These are phyloP conservation scores for Tinamus major DNA, from an alignment of 2,797 vertebrate genomes.

Conservation along the genomic window DNA sequence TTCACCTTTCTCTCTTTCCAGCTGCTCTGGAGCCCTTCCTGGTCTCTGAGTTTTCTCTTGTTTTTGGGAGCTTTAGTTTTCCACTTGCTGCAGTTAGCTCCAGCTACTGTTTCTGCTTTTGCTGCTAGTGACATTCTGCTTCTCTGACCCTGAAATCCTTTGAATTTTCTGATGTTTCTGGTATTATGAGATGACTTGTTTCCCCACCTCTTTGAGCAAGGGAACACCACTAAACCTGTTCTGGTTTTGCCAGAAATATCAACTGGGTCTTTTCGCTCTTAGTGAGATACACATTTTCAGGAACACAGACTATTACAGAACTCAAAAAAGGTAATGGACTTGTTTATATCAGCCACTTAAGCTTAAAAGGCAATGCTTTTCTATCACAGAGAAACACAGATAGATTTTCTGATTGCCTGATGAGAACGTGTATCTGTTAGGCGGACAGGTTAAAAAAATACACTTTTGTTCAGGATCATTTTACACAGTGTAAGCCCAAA, in stretches of 20 bases:
- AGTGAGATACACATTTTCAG: too few relatives aligned
- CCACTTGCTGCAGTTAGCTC: background rate
- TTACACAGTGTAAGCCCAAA: background rate
- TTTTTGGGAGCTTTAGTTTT: background rate
- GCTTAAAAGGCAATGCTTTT: background rate
- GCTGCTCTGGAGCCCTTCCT: background rate
- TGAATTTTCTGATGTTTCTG: background rate
- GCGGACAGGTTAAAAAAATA: background rate
- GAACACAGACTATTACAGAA: too few relatives aligned
- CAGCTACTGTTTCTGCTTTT: background rate
- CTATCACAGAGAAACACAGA: background rate
- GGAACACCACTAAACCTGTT: background rate
- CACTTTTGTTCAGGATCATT: background rate
- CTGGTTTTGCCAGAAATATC: background rate
- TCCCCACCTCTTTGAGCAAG: background rate
- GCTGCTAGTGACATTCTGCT: background rate
- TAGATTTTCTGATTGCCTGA: background rate
- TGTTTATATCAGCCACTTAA: background rate
- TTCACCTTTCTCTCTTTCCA: background rate
- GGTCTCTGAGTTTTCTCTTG: background rate
- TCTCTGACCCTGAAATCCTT: background rate
- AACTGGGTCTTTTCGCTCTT: background rate
- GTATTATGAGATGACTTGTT: background rate
- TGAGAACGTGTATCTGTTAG: background rate
- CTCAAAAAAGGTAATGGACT: too few relatives aligned